phyloP scores from a whole-genome alignment of 30 jellyfish, hydroid and myxozoan species.

The Cassiopea xamachana region DNA sequence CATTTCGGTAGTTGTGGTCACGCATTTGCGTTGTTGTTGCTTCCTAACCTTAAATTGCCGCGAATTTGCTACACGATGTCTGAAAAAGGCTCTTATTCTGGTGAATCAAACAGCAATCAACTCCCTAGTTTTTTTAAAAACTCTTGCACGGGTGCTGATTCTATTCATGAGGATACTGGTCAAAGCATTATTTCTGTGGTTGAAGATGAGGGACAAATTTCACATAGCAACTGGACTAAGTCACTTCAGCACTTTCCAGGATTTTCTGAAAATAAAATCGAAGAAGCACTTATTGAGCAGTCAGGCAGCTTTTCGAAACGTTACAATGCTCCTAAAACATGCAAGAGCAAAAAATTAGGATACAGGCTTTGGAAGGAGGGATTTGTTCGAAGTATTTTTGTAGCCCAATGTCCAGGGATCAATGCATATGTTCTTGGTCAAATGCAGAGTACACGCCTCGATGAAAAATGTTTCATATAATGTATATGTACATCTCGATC shows the following conservation, averaged over 20 bases:
- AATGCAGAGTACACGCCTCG: conserved; percentile 56
- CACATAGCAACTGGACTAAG: not conserved
- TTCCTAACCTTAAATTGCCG: not conserved
- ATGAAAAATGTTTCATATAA: not conserved
- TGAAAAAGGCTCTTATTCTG: not conserved
- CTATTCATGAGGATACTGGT: not conserved
- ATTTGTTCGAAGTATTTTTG: conserved; percentile 18
- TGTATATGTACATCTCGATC: conserved; percentile 30
- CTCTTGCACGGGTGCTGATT: conserved; percentile 32
- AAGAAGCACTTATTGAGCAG: conserved; percentile 12
- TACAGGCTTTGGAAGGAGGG: conserved; percentile 57
- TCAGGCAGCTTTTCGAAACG: not conserved
- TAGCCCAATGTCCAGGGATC: not conserved
- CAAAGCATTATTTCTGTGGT: not conserved
- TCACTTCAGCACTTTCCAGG: conserved; percentile 14
- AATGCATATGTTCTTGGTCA: not conserved
- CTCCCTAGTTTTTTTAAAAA: conserved; percentile 20
- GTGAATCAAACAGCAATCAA: conserved; percentile 6
- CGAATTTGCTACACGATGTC: not conserved
- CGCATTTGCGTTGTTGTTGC: not conserved
- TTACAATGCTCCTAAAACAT: conserved; percentile 23
- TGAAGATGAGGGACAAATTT: not conserved
- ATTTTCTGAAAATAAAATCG: not conserved
- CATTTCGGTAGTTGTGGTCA: conserved; percentile 15
- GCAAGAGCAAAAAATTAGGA: conserved; percentile 27